phyloP scores from a whole-genome alignment of 64 coral and sea anemone genomes.

The Acropora yongei region DNA sequence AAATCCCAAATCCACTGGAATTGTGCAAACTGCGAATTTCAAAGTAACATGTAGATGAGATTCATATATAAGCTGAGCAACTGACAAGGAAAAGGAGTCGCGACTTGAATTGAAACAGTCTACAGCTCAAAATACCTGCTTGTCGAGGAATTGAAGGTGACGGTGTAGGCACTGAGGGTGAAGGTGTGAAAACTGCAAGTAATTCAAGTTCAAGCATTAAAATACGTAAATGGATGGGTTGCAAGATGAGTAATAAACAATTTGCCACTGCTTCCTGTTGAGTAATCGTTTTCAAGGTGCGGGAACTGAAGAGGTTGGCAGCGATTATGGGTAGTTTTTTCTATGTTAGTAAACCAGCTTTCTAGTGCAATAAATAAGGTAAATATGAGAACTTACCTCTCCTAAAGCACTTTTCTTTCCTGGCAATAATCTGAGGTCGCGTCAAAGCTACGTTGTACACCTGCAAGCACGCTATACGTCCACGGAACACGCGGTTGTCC shows the following conservation, averaged over 20 bases:
- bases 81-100: too few relatives aligned
- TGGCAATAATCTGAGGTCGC: slow-evolving; percentile 58
- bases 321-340: too few relatives aligned
- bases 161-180: background rate
- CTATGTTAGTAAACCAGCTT: too few relatives aligned
- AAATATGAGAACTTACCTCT: slow-evolving; percentile 3
- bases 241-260: too few relatives aligned
- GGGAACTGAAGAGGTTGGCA: too few relatives aligned
- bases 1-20: slow-evolving; percentile 50
- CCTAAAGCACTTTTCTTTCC: slow-evolving; percentile 65
- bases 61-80: background rate
- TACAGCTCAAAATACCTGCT: background rate
- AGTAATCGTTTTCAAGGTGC: too few relatives aligned
- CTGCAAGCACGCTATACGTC: slow-evolving; percentile 76
- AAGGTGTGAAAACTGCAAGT: slow-evolving; percentile 14
- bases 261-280: too few relatives aligned
- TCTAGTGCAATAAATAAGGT: background rate
- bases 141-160: slow-evolving; percentile 1
- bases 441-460: slow-evolving; percentile 64
- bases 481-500: slow-evolving; percentile 77
- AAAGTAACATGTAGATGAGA: background rate
- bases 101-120: too few relatives aligned
- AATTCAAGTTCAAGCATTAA: background rate
- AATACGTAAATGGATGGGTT: background rate
- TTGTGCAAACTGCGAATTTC: slow-evolving; percentile 31